Base-by-base conservation (phyloP, 2,888 invertebrate species). In the Ceramica pisi region DNA sequence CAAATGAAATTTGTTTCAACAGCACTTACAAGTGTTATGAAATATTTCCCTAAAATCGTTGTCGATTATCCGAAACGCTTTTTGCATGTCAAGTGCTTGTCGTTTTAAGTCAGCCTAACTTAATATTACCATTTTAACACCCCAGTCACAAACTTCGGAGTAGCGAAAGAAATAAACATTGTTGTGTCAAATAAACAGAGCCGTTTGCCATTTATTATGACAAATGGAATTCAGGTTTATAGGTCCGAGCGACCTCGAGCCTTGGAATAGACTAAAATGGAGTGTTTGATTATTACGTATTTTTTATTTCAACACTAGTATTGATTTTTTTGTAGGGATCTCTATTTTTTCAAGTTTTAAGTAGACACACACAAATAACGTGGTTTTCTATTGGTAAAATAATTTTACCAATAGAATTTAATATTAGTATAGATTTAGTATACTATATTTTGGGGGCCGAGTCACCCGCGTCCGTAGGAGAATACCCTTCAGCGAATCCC, bases 101-200 rank as follows among this genome's bases (percentile, higher is more conserved):
- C 61, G 50, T 21, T 57, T 69, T 21, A n/a, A 51, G 50, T 75
- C 55, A 16, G 50, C 9, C 50, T 35, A 48, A 63, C 59, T 75
- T 50, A 71, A 60, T 78, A 64, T 78, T 64, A 71, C 48, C 35
- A 23, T 71, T 61, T 78, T 55, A 75, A 50, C 72, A 78, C 38
- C 12, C 60, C 23, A 70, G 60, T 73, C 41, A 75, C 80, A 61
- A 21, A 59, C 46, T 55, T 64, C 41, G 57, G 61, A 62, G 38
- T 51, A 72, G 12, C 35, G n/a, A 46, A 60, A 64, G 38, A 64
- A 78, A 74, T 66, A 72, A 56, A 79, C 61, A 79, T 53, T 73
- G 19, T 53, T 62, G 23, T 61, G 50, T 50, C 46, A 56, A 73
- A 79, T 66, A 67, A 57, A 73, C 46, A 57, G 35, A 19, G 8